Base-by-base conservation (phyloP, 2,113 vertebrate genomes). In the Embiotoca jacksoni region DNA sequence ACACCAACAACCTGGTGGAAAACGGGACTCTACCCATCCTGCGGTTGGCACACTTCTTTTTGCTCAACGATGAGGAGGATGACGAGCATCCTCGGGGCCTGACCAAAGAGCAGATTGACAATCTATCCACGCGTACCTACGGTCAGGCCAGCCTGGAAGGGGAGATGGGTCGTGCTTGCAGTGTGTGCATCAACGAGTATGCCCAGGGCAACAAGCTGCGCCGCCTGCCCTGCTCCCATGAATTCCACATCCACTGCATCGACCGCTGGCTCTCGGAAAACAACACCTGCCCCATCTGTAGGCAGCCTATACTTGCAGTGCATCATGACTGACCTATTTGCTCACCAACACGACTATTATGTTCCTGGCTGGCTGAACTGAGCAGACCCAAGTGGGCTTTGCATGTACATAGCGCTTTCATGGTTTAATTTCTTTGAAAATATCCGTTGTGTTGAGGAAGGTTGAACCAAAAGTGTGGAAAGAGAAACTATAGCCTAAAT, bases 71-170 rank as follows among this genome's bases (percentile, higher is more conserved):
- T 35, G 95, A 97, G 3, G 96, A 96, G 6, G 95, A 96, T 0
- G 95, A 96, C 0, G 96, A 97, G 64, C 95, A 91, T 75, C 92
- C 95, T 0, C 92, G 94, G 53, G 97, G 97, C 82, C 95, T 99
- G 94, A 98, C 96, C 94, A 98, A 98, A 96, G 97, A 98, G 90
- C 97, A 99, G 92, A 99, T 98, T 67, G 97, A 99, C 95, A 97
- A 97, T 96, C 96, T 99, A 89, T 95, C 96, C 60, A 99, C 97
- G 0, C 95, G 96, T 52, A 97, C 94, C 69, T 99, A 98, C 60
- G 97, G 96, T 90, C 96, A 96, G 89, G 92, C 89, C 70, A 94
- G 90, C 74, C 58, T 93, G 13, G 97, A 98, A 79, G 94, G 90
- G 0, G 97, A 98, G 87, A 65, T 94, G 62, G 96, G 96, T 54